phyloP scores from a whole-genome alignment of 2,888 invertebrate species.

The Panopea generosa region DNA sequence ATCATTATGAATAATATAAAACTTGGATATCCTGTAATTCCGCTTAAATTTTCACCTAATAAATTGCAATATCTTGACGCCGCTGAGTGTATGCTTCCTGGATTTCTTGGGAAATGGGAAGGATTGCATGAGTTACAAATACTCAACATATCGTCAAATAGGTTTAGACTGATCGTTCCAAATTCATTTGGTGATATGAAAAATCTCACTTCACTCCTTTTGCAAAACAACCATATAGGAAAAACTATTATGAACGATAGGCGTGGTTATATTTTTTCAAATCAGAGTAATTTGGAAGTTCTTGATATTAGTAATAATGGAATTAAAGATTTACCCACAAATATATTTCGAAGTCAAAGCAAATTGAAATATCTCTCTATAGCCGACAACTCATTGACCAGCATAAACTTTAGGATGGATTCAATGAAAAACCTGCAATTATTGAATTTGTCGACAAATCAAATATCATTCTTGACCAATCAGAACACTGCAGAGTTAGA shows the following conservation, averaged over 20 bases:
- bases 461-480: conserved; percentile 15
- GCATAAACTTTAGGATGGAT: conserved; percentile 19
- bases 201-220: conserved; percentile 11
- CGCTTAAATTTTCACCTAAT: conserved; percentile 11
- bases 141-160: conserved; percentile 24
- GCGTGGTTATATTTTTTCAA: conserved; percentile 15
- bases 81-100: conserved; percentile 16
- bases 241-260: background rate
- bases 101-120: conserved; percentile 15
- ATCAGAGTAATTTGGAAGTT: background rate
- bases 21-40: conserved; percentile 12
- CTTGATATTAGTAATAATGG: conserved; percentile 22
- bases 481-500: conserved; percentile 16
- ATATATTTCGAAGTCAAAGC: conserved; percentile 17
- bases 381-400: conserved; percentile 19
- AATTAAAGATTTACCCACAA: conserved; percentile 29
- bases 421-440: conserved; percentile 6
- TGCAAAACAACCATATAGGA: conserved; percentile 32
- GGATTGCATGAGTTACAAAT: conserved; percentile 23
- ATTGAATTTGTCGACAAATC: conserved; percentile 33
- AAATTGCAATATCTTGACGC: conserved; percentile 25
- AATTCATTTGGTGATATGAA: conserved; percentile 26
- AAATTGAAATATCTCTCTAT: conserved; percentile 12
- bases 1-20: background rate
- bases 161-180: conserved; percentile 9